phyloP scores from a whole-genome alignment of 2,113 vertebrate species.

The Megaleporinus macrocephalus region DNA sequence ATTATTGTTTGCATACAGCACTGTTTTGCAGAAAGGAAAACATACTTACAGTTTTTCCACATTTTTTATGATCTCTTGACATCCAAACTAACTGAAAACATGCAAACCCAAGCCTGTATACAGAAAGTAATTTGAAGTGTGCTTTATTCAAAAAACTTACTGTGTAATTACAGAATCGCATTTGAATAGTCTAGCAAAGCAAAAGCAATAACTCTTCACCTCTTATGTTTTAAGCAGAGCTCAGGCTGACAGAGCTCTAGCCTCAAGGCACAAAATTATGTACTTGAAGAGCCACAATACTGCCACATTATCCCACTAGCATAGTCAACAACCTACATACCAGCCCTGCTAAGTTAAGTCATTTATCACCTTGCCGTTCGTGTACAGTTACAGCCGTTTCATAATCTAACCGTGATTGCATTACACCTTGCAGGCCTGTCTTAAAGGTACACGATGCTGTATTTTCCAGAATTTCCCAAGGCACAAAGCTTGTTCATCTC shows the following conservation, averaged over 20 bases:
- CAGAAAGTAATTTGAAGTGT: too few relatives aligned
- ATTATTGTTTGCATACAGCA: too few relatives aligned
- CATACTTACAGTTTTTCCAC: too few relatives aligned
- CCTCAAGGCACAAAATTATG: background rate
- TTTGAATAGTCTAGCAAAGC: background rate
- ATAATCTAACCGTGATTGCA: background rate
- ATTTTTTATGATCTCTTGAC: too few relatives aligned
- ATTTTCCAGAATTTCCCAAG: background rate
- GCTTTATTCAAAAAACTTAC: background rate
- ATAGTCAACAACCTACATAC: slow-evolving; percentile 11
- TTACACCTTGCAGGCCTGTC: background rate
- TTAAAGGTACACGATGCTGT: background rate
- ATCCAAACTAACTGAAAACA: too few relatives aligned
- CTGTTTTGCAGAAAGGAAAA: too few relatives aligned
- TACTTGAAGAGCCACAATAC: background rate
- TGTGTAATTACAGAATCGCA: background rate
- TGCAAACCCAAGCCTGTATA: too few relatives aligned
- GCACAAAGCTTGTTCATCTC: too few relatives aligned
- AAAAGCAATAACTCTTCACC: background rate
- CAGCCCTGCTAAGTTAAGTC: slow-evolving; percentile 6
- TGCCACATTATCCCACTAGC: background rate
- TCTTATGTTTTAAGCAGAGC: background rate
- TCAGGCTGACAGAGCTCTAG: background rate
- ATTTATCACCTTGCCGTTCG: slow-evolving; percentile 6
- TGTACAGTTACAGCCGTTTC: slow-evolving; percentile 13